phyloP scores from a whole-genome alignment of 2,888 invertebrate genomes.

The Trachelus iudaicus region DNA sequence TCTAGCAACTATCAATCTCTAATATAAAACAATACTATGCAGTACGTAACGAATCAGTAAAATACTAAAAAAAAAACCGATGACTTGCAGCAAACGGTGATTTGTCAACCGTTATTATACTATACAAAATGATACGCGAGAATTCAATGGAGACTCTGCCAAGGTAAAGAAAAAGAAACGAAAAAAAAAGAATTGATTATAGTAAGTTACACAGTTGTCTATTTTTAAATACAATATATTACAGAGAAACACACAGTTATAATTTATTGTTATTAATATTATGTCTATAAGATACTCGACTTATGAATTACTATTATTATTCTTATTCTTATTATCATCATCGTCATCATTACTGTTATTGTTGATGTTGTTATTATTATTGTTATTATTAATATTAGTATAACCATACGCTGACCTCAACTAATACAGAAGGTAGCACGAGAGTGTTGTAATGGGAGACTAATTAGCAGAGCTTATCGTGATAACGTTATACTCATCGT shows the following conservation, averaged over 20 bases:
- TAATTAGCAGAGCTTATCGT: conserved; percentile 45
- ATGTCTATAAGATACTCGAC: conserved; percentile 57
- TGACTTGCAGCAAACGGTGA: not conserved
- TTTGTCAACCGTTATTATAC: not conserved
- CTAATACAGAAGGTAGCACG: conserved; percentile 56
- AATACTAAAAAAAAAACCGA: not conserved
- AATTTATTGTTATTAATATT: conserved; percentile 63
- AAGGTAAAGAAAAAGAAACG: conserved; percentile 12
- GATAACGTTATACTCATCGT: conserved; percentile 25
- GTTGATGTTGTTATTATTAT: conserved; percentile 38
- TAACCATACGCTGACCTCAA: conserved; percentile 44
- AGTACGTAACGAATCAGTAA: not conserved
- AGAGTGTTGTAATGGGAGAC: conserved; percentile 57
- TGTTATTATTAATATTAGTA: conserved; percentile 51
- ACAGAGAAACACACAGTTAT: conserved; percentile 65
- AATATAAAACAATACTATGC: not conserved
- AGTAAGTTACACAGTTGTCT: conserved; percentile 43
- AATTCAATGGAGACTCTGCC: not conserved
- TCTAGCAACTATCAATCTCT: not conserved
- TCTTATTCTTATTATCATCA: conserved; percentile 34
- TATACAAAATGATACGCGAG: not conserved
- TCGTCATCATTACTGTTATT: conserved; percentile 33
- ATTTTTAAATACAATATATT: conserved; percentile 65
- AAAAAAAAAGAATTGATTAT: conserved; percentile 18
- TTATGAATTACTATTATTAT: conserved; percentile 44